Evolutionary conservation across 1,140 invertebrate species (phyloP), one percentile per base, ranked within the genome.

Genomic region (Drosophila pallidifrons): DNA sequence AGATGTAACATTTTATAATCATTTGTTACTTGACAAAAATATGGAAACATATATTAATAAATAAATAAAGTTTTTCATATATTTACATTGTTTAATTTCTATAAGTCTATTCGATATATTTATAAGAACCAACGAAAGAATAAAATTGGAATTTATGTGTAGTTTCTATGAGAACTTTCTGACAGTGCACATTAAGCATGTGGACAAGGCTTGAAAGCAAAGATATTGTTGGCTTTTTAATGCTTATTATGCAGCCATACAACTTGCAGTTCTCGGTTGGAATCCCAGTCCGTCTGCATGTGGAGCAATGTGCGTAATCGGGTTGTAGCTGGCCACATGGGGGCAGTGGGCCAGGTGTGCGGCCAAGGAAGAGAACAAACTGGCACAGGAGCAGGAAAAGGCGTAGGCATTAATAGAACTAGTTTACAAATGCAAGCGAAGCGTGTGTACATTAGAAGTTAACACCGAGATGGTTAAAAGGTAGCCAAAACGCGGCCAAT

Each of bases 321-420:
- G 20, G 41, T 55, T 65, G 20, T 3, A 15, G 13, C 16, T 15
- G 32, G 15, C 38, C 20, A 25, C 16, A 49, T 10, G 8, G 30
- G 49, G 38, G 28, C n/a, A 43, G 2, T 5, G 49, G 28, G 20
- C n/a, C 7, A 46, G 5, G 41, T 13, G 41, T 6, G 15, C 25
- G 47, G 38, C 15, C 30, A 15, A 32, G 45, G 35, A 35, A 32
- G 38, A 16, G 45, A 41, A 8, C 54, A 11, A 38, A 46, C 41
- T 41, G 54, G 32, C 32, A 28, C 7, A 55, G 46, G 54, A 64
- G 58, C 61, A 66, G 60, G 61, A 54, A 47, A 15, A 52, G 46
- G 77, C 51, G 71, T 25, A 67, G 71, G 76, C 77, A 78, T 69
- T 82, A 58, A 68, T 59, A 59, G 52, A 88, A 88, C 83, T 78